Conservation (phyloP, 1,140 invertebrate species). For the Drosophila novamexicana region DNA sequence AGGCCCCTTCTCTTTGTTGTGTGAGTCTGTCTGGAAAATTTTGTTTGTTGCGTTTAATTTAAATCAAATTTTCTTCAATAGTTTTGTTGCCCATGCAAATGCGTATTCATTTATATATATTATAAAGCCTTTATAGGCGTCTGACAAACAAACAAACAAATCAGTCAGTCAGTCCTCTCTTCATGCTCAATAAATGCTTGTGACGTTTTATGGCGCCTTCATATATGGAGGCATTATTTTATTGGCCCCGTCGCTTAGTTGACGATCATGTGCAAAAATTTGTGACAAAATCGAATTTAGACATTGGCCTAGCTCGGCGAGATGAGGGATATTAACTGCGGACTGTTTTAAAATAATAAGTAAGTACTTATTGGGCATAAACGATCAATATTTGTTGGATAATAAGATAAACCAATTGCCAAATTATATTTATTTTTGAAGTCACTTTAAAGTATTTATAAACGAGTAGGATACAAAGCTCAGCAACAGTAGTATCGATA, state of each 20-base stretch:
- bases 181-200: neutral
- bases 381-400: neutral
- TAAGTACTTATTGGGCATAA: neutral
- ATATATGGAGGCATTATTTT: constrained; percentile 37
- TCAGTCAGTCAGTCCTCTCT: constrained; percentile 22
- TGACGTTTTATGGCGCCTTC: constrained; percentile 44
- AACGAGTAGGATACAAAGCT: no score
- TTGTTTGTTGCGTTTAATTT: constrained; percentile 52
- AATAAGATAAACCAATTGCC: neutral
- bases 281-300: constrained; percentile 42
- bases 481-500: no score
- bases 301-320: constrained; percentile 8
- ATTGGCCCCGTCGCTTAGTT: constrained; percentile 24
- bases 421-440: no score
- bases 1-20: constrained; percentile 25
- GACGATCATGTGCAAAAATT: constrained; percentile 26
- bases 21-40: constrained; percentile 19
- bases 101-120: constrained; percentile 19
- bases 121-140: constrained; percentile 14
- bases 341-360: neutral
- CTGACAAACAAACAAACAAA: constrained; percentile 9
- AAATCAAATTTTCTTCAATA: constrained; percentile 66
- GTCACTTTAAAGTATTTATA: no score
- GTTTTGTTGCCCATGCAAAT: constrained; percentile 66
- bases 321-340: neutral